phyloP scores from a whole-genome alignment of 2,888 invertebrate genomes.

The Hetaerina titia region DNA sequence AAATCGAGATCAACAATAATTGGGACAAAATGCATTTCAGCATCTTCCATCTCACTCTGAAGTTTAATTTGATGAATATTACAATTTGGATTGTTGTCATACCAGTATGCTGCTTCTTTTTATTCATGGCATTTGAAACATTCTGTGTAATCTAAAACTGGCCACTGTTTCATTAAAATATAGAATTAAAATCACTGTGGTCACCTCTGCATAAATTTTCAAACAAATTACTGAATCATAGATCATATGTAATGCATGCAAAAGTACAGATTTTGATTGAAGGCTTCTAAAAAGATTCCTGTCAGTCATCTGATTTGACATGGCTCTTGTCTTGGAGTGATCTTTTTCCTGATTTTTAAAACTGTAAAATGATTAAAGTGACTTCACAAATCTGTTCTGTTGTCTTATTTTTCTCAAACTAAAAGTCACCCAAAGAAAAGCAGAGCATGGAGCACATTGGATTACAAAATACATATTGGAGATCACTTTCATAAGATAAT shows the following conservation, averaged over 20 bases:
- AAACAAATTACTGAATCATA: neutral
- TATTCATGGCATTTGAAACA: neutral
- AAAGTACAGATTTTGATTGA: neutral
- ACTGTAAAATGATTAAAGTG: neutral
- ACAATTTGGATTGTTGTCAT: neutral
- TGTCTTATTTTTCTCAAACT: constrained; percentile 11
- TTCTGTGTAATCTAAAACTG: neutral
- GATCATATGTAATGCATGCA: neutral
- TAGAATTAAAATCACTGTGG: neutral
- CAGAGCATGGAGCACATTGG: neutral
- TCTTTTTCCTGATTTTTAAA: neutral
- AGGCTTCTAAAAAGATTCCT: neutral
- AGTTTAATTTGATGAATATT: neutral
- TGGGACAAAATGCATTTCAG: neutral
- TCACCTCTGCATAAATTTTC: neutral
- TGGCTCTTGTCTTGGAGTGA: neutral
- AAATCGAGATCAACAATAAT: neutral
- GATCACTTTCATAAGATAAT: neutral
- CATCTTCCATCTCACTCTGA: neutral
- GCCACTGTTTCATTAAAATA: neutral
- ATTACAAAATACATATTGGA: too few species aligned
- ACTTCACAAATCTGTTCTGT: neutral
- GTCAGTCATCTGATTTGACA: neutral
- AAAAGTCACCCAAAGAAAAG: neutral
- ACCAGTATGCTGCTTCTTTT: neutral